These are phyloP conservation scores for Amphiprion clarkii DNA, from an alignment of 2,797 vertebrate species.

Conservation along the genomic window DNA sequence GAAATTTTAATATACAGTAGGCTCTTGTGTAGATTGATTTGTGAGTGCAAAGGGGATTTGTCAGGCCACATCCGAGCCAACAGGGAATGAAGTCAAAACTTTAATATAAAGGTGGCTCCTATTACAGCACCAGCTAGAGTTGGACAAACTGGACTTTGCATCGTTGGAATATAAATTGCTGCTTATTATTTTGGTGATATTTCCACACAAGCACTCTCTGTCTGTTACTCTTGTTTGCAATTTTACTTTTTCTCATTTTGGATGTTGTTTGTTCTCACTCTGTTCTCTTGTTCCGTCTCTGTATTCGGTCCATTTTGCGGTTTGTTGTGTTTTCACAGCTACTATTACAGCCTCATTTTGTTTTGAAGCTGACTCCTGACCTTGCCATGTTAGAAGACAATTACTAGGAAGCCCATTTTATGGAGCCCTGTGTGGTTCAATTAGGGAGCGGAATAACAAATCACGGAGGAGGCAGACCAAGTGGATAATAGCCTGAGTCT, in stretches of 20 bases:
- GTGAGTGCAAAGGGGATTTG: constrained; percentile 18
- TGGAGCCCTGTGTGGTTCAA: constrained; percentile 55
- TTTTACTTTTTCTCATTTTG: constrained; percentile 5
- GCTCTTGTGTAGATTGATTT: constrained; percentile 38
- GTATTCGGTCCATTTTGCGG: constrained; percentile 41
- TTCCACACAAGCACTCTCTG: constrained; percentile 3
- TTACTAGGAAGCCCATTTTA: constrained; percentile 51
- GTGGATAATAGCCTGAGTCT: constrained; percentile 55
- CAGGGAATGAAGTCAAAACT: constrained; percentile 10
- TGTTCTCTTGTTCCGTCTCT: background rate
- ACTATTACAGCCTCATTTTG: constrained; percentile 58
- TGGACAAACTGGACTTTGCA: background rate
- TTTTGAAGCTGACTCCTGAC: constrained; percentile 50
- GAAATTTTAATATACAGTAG: constrained; percentile 27
- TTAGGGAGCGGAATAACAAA: constrained; percentile 54
- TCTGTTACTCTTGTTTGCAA: constrained; percentile 24
- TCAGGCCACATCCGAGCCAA: background rate
- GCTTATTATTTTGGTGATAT: constrained; percentile 15
- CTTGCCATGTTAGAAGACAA: constrained; percentile 45
- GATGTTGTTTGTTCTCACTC: constrained; percentile 30
- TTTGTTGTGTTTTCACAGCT: constrained; percentile 59
- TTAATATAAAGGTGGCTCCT: constrained; percentile 17
- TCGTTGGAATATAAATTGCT: constrained; percentile 14
- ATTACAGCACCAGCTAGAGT: background rate
- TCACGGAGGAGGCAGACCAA: constrained; percentile 27